Evolutionary conservation across 2,113 vertebrate genomes (phyloP).

Genomic region (Bujurquina vittata): DNA sequence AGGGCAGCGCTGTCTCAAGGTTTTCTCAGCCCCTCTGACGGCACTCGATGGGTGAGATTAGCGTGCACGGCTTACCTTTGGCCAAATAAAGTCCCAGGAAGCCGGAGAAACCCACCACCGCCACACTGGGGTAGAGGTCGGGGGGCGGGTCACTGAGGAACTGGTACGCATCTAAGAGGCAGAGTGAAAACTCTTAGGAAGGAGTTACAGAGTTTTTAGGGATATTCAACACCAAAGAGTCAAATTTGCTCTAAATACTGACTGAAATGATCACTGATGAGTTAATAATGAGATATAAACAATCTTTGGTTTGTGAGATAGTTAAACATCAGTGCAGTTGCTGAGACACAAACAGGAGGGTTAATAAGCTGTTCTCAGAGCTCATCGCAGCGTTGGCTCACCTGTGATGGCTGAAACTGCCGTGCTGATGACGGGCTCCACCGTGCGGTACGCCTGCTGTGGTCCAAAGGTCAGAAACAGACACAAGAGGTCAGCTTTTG

Average conservation of each 20-base stretch:
- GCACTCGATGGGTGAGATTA: accelerated
- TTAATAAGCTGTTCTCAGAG: too few relatives aligned
- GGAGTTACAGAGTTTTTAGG: not conserved
- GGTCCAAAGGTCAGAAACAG: constrained; percentile 29
- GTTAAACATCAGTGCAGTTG: too few relatives aligned
- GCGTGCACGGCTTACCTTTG: constrained; percentile 80
- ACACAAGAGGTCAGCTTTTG: not conserved
- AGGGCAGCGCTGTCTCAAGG: not conserved
- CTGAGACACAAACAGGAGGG: too few relatives aligned
- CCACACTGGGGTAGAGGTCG: constrained; percentile 90
- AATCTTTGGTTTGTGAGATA: too few relatives aligned
- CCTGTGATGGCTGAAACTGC: constrained; percentile 83
- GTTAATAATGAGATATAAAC: too few relatives aligned
- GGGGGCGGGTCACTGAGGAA: constrained; percentile 89
- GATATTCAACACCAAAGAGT: not conserved
- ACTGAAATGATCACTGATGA: too few relatives aligned
- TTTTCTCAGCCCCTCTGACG: not conserved
- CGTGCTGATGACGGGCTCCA: constrained; percentile 82
- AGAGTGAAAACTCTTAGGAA: not conserved
- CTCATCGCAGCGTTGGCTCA: constrained; percentile 57
- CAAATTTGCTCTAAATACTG: too few relatives aligned
- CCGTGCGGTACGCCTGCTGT: constrained; percentile 82
- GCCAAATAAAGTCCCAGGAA: constrained; percentile 90
- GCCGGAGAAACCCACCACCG: constrained; percentile 89
- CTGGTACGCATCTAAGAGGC: constrained; percentile 80